Base-by-base conservation (phyloP, 2,797 vertebrate genomes). In the Tamandua tetradactyla region DNA sequence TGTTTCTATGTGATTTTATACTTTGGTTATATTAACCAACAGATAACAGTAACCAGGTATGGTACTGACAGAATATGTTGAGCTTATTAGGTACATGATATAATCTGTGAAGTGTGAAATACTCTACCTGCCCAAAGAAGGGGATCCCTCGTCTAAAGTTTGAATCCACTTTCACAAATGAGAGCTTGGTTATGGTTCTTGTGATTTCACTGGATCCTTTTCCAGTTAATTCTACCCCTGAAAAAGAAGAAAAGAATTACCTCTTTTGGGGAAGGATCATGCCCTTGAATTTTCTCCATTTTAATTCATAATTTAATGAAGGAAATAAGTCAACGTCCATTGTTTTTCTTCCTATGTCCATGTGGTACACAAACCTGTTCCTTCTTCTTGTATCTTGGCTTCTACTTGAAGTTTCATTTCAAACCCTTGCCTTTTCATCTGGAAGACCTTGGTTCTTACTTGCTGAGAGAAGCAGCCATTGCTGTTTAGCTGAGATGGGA, bases 361-460 rank as follows among this genome's bases (percentile, higher is more conserved):
- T 1, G 40, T 44, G 7, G 64, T 69, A 55, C 32, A 85, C 95
- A 83, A 85, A 98, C 98, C 98, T 97, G 98, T 98, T 79, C 96
- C 98, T 9, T 98, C 97, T 78, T 98, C 98, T 96, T 94, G 95
- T 94, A 98, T 97, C 83, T 94, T 97, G 84, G 98, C 98, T 3
- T 97, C 91, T 14, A 96, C 97, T 0, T 30, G 17, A 44, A 98
- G 95, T 3, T 92, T 96, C 96, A 98, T 98, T 62, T 98, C 71
- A 82, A 98, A 98, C 5, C 95, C 97, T 25, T n/a, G 25, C 74
- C 96, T 98, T 86, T 97, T 98, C 62, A 98, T 44, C 61, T 98
- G 98, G 91, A 98, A 98, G 85, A 94, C 11, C 27, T 97, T 98
- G 40, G 98, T 98, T 52, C 98, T 96, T 47, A 98, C 87, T 23